A percentile compares a stretch with the other conserved stretches of the same genome.
Conservation (phyloP, 2,797 vertebrate species). For the Lateolabrax maculatus region DNA sequence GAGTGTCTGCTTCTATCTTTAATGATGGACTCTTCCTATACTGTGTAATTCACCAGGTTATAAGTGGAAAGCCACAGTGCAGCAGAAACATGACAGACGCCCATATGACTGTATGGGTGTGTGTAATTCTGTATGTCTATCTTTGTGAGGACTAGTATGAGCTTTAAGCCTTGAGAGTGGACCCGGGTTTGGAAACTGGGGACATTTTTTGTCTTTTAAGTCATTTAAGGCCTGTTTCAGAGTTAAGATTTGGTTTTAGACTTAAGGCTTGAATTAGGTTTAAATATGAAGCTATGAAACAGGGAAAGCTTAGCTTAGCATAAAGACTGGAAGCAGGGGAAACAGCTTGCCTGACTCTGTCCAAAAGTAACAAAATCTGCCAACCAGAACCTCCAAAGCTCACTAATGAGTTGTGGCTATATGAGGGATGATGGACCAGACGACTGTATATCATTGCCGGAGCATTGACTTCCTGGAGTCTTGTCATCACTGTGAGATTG, state of each 20-base stretch:
- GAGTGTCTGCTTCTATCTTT: constrained; percentile 65
- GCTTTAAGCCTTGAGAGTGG: constrained; percentile 7
- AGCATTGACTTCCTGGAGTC: background rate
- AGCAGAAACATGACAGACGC: constrained; percentile 61
- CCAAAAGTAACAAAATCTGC: background rate
- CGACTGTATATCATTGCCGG: background rate
- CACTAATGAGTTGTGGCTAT: background rate
- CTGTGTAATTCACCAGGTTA: constrained; percentile 83
- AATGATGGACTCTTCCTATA: constrained; percentile 78
- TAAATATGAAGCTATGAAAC: background rate
- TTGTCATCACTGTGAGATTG: background rate
- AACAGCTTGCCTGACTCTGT: rapidly evolving
- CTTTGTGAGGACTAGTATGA: constrained; percentile 25
- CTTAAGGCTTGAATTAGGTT: background rate
- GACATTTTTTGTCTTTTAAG: background rate
- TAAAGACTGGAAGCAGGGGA: background rate
- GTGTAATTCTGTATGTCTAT: constrained; percentile 47
- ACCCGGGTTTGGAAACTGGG: background rate
- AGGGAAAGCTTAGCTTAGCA: background rate
- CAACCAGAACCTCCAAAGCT: background rate
- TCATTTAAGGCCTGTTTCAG: background rate
- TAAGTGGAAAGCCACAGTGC: constrained; percentile 81
- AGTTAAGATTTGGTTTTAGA: background rate
- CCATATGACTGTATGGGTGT: constrained; percentile 36
- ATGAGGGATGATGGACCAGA: background rate